These are phyloP conservation scores for Larimichthys polyactis DNA, from an alignment of 2,113 vertebrate species.

Conservation along the genomic window DNA sequence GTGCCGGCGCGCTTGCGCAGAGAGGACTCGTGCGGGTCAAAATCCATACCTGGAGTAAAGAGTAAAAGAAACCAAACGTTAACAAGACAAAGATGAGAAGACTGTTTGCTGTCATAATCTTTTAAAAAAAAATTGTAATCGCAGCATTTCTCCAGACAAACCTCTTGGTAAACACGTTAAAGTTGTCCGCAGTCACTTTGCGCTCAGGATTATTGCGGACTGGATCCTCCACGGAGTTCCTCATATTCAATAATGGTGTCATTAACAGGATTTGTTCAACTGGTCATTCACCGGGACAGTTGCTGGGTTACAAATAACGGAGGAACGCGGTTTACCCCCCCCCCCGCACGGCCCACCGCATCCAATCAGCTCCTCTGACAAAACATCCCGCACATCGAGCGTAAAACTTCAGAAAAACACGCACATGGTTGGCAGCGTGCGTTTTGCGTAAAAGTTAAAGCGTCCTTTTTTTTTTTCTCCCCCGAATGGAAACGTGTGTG, in stretches of 20 bases:
- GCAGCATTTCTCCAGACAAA: not conserved
- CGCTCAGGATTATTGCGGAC: not conserved
- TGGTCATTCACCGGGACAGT: constrained; percentile 78
- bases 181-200: not conserved
- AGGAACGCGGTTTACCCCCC: constrained; percentile 72
- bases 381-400: not conserved
- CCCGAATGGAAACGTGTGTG: not conserved
- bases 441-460: not conserved
- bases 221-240: constrained; percentile 30
- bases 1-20: constrained; percentile 76
- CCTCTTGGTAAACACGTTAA: not conserved
- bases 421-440: constrained; percentile 13
- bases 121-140: no score
- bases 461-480: not conserved
- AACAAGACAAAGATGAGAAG: not conserved
- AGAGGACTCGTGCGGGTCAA: constrained; percentile 33
- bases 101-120: no score
- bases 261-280: constrained; percentile 77
- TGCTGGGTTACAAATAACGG: constrained; percentile 82
- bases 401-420: not conserved
- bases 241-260: constrained; percentile 63
- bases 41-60: constrained; percentile 54
- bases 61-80: not conserved
- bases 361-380: constrained; percentile 57
- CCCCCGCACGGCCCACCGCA: constrained; percentile 53